A percentile compares a stretch with the other conserved stretches of the same genome.
These are phyloP conservation scores for Corynorhinus townsendii DNA, from an alignment of 2,113 vertebrate genomes.

Conservation along the genomic window DNA sequence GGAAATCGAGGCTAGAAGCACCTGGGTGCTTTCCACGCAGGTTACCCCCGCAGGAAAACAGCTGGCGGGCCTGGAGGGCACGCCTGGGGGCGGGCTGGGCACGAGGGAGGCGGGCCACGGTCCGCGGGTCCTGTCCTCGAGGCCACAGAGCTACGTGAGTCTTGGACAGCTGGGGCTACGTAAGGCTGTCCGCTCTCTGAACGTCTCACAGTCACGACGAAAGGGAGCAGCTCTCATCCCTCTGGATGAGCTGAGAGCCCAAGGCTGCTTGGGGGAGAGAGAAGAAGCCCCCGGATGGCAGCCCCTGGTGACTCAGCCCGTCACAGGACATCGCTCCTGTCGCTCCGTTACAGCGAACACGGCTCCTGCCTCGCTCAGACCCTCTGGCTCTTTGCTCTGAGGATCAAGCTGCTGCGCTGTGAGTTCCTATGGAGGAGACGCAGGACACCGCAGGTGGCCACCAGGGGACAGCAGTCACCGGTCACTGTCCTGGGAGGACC, in stretches of 20 bases:
- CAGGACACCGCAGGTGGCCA: too few species aligned
- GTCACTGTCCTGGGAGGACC: background rate
- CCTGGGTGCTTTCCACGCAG: background rate
- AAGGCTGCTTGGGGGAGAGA: background rate
- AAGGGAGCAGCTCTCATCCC: background rate
- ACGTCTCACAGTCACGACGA: background rate
- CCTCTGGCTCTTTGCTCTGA: background rate
- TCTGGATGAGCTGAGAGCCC: background rate
- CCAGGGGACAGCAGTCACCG: background rate
- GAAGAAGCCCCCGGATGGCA: background rate
- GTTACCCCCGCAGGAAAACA: background rate
- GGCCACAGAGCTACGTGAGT: background rate
- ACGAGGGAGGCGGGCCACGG: accelerated
- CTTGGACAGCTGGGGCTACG: background rate
- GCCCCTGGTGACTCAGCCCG: too few species aligned
- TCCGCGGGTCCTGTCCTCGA: background rate
- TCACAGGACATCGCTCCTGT: background rate
- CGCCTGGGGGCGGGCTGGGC: background rate
- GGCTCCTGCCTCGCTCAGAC: background rate
- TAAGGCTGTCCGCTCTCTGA: background rate
- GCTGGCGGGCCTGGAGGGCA: too few species aligned
- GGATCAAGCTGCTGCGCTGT: background rate
- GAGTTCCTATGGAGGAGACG: background rate
- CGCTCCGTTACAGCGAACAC: too few species aligned
- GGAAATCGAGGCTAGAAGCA: background rate